Conservation (phyloP, 2,797 vertebrate species). For the Urophycis tenuis region DNA sequence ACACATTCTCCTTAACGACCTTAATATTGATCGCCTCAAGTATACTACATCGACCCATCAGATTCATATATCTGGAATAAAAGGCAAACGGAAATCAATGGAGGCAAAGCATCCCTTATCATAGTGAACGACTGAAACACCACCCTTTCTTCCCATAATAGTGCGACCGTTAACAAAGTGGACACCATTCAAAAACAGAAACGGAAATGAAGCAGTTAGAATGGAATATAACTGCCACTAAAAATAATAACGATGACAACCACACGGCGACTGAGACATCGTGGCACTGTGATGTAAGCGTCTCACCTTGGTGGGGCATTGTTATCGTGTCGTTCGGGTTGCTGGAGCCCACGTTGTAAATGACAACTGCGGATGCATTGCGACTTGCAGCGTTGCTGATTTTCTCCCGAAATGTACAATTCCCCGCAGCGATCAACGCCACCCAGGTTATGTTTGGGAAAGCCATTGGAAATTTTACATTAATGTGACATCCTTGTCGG, state of each 20-base stretch:
- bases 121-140: not conserved
- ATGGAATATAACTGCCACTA: not conserved
- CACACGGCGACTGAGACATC: not conserved
- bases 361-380: slow-evolving; percentile 91
- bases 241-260: not conserved
- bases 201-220: too few species aligned
- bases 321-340: slow-evolving; percentile 89
- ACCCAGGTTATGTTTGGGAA: slow-evolving; percentile 75
- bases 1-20: not conserved
- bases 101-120: not conserved
- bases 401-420: slow-evolving; percentile 86
- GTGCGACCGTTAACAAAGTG: not conserved
- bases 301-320: slow-evolving; percentile 89
- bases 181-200: not conserved
- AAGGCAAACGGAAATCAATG: not conserved
- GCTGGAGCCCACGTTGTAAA: slow-evolving; percentile 84
- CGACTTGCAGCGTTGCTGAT: slow-evolving; percentile 81
- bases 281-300: not conserved
- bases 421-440: slow-evolving; percentile 86
- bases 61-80: not conserved
- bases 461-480: slow-evolving; percentile 72
- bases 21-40: not conserved
- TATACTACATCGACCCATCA: too few species aligned
- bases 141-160: too few species aligned
- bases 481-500: slow-evolving; percentile 81